These are phyloP conservation scores for Polypterus senegalus DNA, from an alignment of 2,113 vertebrate genomes.

Conservation along the genomic window DNA sequence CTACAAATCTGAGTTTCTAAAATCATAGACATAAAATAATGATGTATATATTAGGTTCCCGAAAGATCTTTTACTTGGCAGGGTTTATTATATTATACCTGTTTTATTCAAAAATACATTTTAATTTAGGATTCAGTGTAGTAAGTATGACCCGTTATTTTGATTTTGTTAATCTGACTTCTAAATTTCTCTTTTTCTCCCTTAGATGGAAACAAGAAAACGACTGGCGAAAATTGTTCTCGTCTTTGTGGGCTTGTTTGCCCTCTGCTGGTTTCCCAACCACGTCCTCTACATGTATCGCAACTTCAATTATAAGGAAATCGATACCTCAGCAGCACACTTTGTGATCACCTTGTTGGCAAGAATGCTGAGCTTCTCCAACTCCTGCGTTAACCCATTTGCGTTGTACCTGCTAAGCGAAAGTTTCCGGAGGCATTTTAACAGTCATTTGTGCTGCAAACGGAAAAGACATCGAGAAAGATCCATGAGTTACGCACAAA, in stretches of 20 bases:
- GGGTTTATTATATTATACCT: too few relatives aligned
- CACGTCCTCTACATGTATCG: slow-evolving; percentile 86
- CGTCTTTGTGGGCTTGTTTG: slow-evolving; percentile 78
- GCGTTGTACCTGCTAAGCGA: slow-evolving; percentile 85
- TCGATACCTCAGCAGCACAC: slow-evolving; percentile 67
- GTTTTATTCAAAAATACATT: neutral
- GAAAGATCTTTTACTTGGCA: too few relatives aligned
- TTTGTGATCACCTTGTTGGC: slow-evolving; percentile 72
- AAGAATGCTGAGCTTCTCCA: slow-evolving; percentile 79
- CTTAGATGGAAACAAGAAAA: slow-evolving; percentile 83
- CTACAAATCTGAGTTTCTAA: too few relatives aligned
- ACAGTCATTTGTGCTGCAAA: slow-evolving; percentile 66
- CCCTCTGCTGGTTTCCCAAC: slow-evolving; percentile 84
- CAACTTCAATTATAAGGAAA: slow-evolving; percentile 73
- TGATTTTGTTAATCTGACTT: too few relatives aligned
- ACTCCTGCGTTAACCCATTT: slow-evolving; percentile 85
- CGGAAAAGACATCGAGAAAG: slow-evolving; percentile 39
- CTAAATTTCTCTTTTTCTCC: slow-evolving; percentile 18
- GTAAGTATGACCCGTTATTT: too few relatives aligned
- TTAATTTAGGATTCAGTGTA: neutral
- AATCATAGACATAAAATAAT: too few relatives aligned
- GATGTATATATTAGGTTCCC: too few relatives aligned
- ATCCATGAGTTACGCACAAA: slow-evolving; percentile 63
- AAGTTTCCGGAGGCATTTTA: slow-evolving; percentile 80
- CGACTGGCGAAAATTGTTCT: slow-evolving; percentile 87